Evolutionary conservation across 2,797 vertebrate genomes (phyloP), one percentile per base, ranked within the genome.

Genomic region (Hozukius guyotensis): DNA sequence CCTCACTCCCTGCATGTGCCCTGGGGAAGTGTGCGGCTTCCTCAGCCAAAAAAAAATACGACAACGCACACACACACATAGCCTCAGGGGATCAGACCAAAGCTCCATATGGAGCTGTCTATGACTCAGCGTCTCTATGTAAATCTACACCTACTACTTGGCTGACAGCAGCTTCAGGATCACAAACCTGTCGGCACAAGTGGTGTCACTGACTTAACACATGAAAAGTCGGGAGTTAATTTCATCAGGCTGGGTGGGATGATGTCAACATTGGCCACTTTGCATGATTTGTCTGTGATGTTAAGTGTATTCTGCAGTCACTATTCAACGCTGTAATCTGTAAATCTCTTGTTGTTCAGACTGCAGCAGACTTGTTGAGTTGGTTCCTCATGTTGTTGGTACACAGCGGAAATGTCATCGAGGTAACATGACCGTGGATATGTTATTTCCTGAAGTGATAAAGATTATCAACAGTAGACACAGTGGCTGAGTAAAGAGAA

Each of bases 131-230:
- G n/a, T 80, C 81, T 84, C 73, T 81, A 67, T 90, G 88, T 85
- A 93, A 92, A 92, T 90, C 76, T 81, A 88, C 87, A 90, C 86
- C 80, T 74, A 77, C 62, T 65, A 55, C 68, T 65, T 91, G 84
- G 85, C 74, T 88, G 85, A 89, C 83, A 84, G 69, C 64, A 72
- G 79, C 75, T 73, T 42, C 14, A 34, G 75, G 80, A 72, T 80
- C 78, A 78, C 75, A 87, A 80, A 86, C 84, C 64, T 88, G 86
- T 86, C 38, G 46, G 76, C 38, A 81, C 80, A 85, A 69, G 88
- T 73, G 63, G 65, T 62, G 67, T 82, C 74, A 78, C 62, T 61
- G 62, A 77, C 70, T 75, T 29, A 87, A 61, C 42, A 61, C 57
- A 67, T 74, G 18, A 80, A 80, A 79, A 62, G 69, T 78, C 77